These are phyloP conservation scores for Apistogramma diplotaenia DNA, from an alignment of 2,113 vertebrate genomes.

Conservation along the genomic window DNA sequence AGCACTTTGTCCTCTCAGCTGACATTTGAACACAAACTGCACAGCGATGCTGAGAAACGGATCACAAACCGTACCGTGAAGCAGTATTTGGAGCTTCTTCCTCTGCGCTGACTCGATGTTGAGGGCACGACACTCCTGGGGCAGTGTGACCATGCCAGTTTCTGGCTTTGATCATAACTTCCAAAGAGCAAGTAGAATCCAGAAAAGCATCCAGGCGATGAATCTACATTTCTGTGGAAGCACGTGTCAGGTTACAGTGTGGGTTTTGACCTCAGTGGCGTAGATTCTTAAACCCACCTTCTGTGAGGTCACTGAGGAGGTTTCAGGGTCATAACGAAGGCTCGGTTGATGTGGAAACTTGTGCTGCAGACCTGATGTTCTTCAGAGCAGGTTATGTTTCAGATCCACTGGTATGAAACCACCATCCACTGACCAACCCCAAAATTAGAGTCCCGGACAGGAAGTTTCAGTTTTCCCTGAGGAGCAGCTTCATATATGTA, in stretches of 20 bases:
- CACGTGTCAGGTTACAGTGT: background rate
- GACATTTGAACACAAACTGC: background rate
- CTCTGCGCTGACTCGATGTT: too few relatives aligned
- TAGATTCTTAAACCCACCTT: accelerated
- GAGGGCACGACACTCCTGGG: too few relatives aligned
- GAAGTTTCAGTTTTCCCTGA: background rate
- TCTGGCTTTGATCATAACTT: too few relatives aligned
- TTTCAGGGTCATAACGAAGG: accelerated
- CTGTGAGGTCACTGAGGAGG: background rate
- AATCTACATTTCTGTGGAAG: too few relatives aligned
- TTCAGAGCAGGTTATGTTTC: accelerated
- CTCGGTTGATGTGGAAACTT: background rate
- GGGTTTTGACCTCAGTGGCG: background rate
- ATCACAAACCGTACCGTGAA: background rate
- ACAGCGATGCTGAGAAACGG: background rate
- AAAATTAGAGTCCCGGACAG: background rate
- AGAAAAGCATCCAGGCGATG: too few relatives aligned
- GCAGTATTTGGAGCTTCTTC: background rate
- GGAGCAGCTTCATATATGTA: too few relatives aligned
- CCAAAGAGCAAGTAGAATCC: too few relatives aligned
- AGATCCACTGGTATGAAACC: accelerated
- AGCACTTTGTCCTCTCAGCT: too few relatives aligned
- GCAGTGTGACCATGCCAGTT: too few relatives aligned
- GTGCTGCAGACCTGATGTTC: background rate
- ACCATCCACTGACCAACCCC: background rate